Conservation (phyloP, 1,140 invertebrate genomes). For the Drosophila sproati region DNA sequence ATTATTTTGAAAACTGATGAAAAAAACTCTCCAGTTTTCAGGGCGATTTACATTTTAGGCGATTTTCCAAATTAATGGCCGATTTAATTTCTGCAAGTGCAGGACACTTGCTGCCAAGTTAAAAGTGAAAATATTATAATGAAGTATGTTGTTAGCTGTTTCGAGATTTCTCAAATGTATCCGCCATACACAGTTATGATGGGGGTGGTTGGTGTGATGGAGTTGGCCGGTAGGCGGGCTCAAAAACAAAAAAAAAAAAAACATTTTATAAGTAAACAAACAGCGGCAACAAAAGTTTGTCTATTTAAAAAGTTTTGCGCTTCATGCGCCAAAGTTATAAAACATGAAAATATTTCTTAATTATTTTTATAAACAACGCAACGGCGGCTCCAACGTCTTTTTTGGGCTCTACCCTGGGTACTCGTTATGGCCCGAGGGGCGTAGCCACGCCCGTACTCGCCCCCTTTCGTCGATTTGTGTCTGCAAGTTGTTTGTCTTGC, state of each 20-base stretch:
- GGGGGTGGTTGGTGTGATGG: not conserved
- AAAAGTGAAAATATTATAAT: constrained; percentile 83
- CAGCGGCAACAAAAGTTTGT: constrained; percentile 71
- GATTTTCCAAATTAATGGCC: no score
- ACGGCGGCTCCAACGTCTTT: constrained; percentile 20
- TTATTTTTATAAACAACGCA: constrained; percentile 80
- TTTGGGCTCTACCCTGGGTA: constrained; percentile 7
- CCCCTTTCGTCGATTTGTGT: constrained; percentile 54
- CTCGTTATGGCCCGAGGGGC: constrained; percentile 16
- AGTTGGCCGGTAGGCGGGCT: not conserved
- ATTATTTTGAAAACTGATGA: no score
- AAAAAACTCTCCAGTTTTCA: no score
- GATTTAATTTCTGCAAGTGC: not conserved
- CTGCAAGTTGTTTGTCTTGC: constrained; percentile 68
- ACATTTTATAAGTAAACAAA: constrained; percentile 81
- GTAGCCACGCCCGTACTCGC: not conserved
- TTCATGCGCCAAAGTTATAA: constrained; percentile 81
- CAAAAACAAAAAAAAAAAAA: constrained; percentile 45
- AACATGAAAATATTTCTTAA: constrained; percentile 83
- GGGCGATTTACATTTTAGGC: no score
- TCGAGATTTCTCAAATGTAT: constrained; percentile 79
- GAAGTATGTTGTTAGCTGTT: constrained; percentile 82
- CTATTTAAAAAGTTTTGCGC: constrained; percentile 79
- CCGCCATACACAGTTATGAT: constrained; percentile 49
- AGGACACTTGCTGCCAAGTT: constrained; percentile 61